Evolutionary conservation across 2,888 invertebrate genomes (phyloP).

Genomic region (Philereme vetulata): DNA sequence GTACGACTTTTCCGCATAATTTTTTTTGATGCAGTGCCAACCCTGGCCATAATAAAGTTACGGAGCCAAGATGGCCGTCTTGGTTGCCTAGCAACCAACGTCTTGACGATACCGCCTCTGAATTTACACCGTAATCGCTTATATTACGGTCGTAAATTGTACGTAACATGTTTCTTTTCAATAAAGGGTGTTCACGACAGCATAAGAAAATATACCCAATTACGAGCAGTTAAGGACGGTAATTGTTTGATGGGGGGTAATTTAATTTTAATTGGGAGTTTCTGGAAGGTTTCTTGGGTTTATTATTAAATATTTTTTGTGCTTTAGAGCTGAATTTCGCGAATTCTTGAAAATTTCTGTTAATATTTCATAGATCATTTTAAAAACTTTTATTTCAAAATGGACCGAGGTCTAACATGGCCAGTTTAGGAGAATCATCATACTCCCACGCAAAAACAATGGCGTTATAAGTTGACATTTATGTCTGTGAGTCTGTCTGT

Average conservation of each 20-base stretch:
- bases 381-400: no score
- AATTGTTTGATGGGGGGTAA: constrained; percentile 32
- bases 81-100: constrained; percentile 64
- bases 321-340: neutral
- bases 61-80: constrained; percentile 69
- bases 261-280: constrained; percentile 30
- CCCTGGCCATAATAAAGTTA: constrained; percentile 67
- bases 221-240: constrained; percentile 31
- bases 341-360: no score
- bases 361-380: no score
- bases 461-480: no score
- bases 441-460: no score
- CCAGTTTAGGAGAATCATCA: no score
- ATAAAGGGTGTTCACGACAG: constrained; percentile 35
- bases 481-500: no score
- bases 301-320: constrained; percentile 15
- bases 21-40: constrained; percentile 47
- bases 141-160: constrained; percentile 37
- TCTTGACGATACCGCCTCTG: constrained; percentile 47
- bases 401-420: no score
- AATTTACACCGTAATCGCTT: constrained; percentile 46
- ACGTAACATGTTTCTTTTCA: constrained; percentile 32
- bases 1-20: no score
- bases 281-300: constrained; percentile 21
- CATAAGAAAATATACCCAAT: constrained; percentile 40